phyloP scores from a whole-genome alignment of 2,888 invertebrate species.

The Schizaphis graminum region DNA sequence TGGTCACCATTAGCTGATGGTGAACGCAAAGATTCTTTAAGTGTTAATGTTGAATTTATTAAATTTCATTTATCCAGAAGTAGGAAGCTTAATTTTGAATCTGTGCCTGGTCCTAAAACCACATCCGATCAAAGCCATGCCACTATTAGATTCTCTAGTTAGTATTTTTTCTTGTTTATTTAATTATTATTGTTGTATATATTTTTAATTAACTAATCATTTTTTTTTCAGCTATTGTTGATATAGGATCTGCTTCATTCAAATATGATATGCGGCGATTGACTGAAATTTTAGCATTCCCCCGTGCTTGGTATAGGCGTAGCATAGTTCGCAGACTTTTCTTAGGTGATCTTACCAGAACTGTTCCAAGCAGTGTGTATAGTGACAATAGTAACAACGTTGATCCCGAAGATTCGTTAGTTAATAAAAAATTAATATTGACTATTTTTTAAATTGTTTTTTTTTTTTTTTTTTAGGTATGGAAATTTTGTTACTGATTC shows the following conservation, averaged over 20 bases:
- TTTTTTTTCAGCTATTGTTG: constrained; percentile 83
- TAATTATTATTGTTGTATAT: constrained; percentile 10
- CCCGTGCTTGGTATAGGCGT: constrained; percentile 97
- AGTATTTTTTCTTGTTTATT: constrained; percentile 70
- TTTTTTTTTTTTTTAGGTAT: constrained; percentile 36
- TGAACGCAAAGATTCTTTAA: constrained; percentile 94
- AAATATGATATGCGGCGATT: constrained; percentile 98
- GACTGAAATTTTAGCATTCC: constrained; percentile 97
- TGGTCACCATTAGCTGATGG: constrained; percentile 85
- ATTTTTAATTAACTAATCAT: background rate
- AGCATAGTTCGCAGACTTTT: constrained; percentile 93
- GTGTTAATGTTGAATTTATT: constrained; percentile 96
- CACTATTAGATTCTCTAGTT: constrained; percentile 92
- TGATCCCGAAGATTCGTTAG: constrained; percentile 60
- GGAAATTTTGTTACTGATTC: constrained; percentile 51
- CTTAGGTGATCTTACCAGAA: constrained; percentile 87
- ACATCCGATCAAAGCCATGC: constrained; percentile 81
- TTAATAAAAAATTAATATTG: background rate
- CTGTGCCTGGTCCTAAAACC: constrained; percentile 69
- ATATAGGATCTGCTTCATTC: constrained; percentile 95
- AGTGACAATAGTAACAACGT: constrained; percentile 70
- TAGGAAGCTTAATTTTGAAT: constrained; percentile 85
- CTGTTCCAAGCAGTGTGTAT: constrained; percentile 71
- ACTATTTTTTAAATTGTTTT: background rate
- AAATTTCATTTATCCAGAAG: constrained; percentile 95